A percentile compares a stretch with the other conserved stretches of the same genome.
Evolutionary conservation across 2,797 vertebrate species (phyloP).

Genomic region (Zenarchopterus dispar): DNA sequence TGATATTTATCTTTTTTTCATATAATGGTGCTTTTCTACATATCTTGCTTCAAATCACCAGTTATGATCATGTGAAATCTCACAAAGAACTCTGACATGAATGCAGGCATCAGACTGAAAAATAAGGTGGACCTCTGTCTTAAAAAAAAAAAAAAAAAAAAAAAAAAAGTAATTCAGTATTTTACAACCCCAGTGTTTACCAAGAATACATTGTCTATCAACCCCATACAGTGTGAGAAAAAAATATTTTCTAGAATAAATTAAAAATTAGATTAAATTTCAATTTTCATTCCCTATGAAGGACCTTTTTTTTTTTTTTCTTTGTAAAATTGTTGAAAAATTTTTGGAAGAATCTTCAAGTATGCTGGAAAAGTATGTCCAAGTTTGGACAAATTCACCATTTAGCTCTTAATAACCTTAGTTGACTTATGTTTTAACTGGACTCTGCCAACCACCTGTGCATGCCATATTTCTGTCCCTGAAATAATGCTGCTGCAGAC

Average conservation of each 20-base stretch:
- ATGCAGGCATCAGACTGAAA: too few species aligned
- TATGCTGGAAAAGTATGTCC: not conserved
- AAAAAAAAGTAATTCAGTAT: too few species aligned
- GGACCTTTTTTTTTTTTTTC: not conserved
- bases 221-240: not conserved
- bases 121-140: too few species aligned
- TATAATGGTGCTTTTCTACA: not conserved
- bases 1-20: not conserved
- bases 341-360: not conserved
- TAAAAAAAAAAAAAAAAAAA: too few species aligned
- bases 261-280: not conserved
- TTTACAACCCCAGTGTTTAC: too few species aligned
- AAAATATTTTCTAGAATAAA: not conserved
- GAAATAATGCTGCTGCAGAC: conserved; percentile 25
- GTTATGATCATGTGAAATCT: not conserved
- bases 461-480: conserved; percentile 17
- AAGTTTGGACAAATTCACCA: not conserved
- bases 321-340: not conserved
- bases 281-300: not conserved
- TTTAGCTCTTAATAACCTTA: conserved; percentile 11
- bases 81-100: too few species aligned
- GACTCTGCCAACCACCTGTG: conserved; percentile 24
- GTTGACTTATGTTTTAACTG: conserved; percentile 7
- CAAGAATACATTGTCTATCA: too few species aligned
- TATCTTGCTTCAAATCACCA: not conserved